Base-by-base conservation (phyloP, 2,113 vertebrate species). In the Octodon degus region DNA sequence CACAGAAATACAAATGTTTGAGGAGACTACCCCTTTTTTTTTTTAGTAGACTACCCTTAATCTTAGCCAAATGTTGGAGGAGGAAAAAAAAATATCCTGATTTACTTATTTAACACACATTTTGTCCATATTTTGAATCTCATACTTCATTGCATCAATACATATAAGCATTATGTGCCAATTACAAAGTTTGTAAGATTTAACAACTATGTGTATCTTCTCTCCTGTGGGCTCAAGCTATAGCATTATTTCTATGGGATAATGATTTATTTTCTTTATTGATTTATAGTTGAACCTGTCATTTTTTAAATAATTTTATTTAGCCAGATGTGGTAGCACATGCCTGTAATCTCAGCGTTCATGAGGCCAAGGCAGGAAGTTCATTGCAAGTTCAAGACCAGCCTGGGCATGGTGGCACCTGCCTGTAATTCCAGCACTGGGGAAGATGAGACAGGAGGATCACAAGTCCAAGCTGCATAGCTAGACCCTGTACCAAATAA, bases 241-340 rank as follows among this genome's bases (percentile, higher is more conserved):
- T 25, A 90, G 24, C 60, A 22, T 80, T 77, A 81, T 68, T 10
- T 22, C 10, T 91, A 17, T 12, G 74, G 47, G 58, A 34, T 76
- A n/a, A 4, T 22, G 79, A 0, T 74, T 92, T 93, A 40, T 65
- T 93, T 95, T 96, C 90, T 50, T 85, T 74, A 85, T 11, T 68
- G 67, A 86, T 76, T 93, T 89, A 10, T 55, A 93, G 60, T 37
- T 50, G 50, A 50, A 50, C 50, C 50, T 50, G 50, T 50, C 50
- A 50, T 50, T 50, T 12, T 50, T 11, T 11, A 50, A 50, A 50
- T 50, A 50, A 50, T 50, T 50, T 50, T 50, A 50, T 50, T 50
- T 50, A 50, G 50, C 50, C 50, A 50, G 50, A 50, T 50, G 50
- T 50, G 50, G 50, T 50, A 50, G 50, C 9, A 50, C 50, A 50